Base-by-base conservation (phyloP, 1,140 invertebrate genomes). In the Metaphire vulgaris region DNA sequence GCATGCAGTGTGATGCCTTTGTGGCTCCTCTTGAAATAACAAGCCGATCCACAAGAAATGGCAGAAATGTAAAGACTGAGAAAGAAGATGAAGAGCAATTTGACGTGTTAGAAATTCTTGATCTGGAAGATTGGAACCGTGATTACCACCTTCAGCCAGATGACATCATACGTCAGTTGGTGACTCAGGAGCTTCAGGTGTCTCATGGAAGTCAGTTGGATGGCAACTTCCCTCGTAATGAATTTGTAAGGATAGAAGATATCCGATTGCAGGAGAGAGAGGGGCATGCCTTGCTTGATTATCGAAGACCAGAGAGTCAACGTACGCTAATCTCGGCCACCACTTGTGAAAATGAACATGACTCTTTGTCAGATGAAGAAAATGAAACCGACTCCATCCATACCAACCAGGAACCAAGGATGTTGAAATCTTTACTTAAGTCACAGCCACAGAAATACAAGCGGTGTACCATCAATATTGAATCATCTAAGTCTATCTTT, bases 101-200 rank as follows among this genome's bases (percentile, higher is more conserved):
- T 29, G 78, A 69, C 32, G 70, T 41, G 29, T 67, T 26, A 21
- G 69, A 69, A 15, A 74, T 29, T 65, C 69, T 33, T 30, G 34
- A 56, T 29, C 64, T 65, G 28, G 34, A 65, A 28, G 67, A 69
- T 33, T 78, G 74, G 77, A 67, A 75, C 65, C 56, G n/a, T n/a
- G 69, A 64, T 33, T 75, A 69, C 64, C 21, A 33, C 15, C 15
- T 78, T 0, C 34, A 78, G 34, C 33, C 77, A 21, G 81, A 81
- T 32, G 80, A 81, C 21, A 77, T 82, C n/a, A 76, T 82, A 33
- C 74, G 79, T 30, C 78, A 80, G 72, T 75, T 82, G 33, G 80
- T 79, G 16, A 69, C 68, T 67, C 67, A 68, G 56, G 29, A 15
- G 0, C 69, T 74, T 67, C 67, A 68, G 64, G 29, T 16, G 0